Conservation (phyloP, 2,888 invertebrate species). For the Bellardia pandia region DNA sequence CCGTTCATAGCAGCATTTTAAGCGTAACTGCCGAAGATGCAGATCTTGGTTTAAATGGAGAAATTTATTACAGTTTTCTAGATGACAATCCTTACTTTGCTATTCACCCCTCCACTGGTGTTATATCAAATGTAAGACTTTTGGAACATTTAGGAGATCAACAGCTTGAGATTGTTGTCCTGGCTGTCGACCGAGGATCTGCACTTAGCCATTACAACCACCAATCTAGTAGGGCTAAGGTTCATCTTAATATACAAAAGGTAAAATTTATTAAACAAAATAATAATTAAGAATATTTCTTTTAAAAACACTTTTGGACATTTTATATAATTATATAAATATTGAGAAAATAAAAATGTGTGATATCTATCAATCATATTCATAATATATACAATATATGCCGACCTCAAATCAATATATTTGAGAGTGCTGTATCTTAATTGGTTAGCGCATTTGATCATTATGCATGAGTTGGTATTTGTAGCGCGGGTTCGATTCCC, state of each 20-base stretch:
- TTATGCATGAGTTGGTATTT: too few relatives aligned
- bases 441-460: too few relatives aligned
- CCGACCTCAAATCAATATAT: too few relatives aligned
- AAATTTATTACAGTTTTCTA: conserved; percentile 97
- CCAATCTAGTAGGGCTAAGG: conserved; percentile 89
- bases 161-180: conserved; percentile 90
- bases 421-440: too few relatives aligned
- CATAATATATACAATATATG: too few relatives aligned
- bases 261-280: conserved; percentile 74
- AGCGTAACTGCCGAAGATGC: conserved; percentile 96
- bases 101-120: conserved; percentile 96
- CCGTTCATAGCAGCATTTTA: conserved; percentile 91
- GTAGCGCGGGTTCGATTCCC: too few relatives aligned
- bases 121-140: conserved; percentile 92
- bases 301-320: too few relatives aligned
- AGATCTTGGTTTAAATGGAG: conserved; percentile 97
- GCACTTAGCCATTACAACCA: conserved; percentile 83
- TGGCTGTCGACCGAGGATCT: conserved; percentile 93
- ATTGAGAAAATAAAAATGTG: too few relatives aligned
- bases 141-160: conserved; percentile 89
- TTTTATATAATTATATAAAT: too few relatives aligned
- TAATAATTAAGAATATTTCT: too few relatives aligned
- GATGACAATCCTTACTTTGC: conserved; percentile 93
- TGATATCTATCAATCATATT: too few relatives aligned
- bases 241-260: conserved; percentile 90